These are phyloP conservation scores for Mesoligia furuncula DNA, from an alignment of 2,888 invertebrate genomes.

Conservation along the genomic window DNA sequence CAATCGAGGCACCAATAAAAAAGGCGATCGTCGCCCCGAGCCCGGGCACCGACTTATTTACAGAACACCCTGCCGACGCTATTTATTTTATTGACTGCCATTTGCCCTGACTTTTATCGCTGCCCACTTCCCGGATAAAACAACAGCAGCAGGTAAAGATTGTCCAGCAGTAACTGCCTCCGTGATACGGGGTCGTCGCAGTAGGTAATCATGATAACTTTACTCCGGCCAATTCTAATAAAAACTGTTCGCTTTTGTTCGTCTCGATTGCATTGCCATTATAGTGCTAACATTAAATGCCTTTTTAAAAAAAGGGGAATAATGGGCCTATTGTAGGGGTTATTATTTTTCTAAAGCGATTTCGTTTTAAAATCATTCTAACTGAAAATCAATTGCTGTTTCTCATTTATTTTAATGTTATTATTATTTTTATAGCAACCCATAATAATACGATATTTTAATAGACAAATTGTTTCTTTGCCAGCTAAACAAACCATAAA, in stretches of 20 bases:
- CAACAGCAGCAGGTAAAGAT: conserved; percentile 86
- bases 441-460: background rate
- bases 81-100: conserved; percentile 91
- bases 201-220: conserved; percentile 67
- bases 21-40: conserved; percentile 90
- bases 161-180: conserved; percentile 60
- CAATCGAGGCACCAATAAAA: conserved; percentile 91
- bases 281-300: conserved; percentile 24
- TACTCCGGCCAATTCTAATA: conserved; percentile 51
- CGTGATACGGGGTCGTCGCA: conserved; percentile 56
- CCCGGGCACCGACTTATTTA: conserved; percentile 88
- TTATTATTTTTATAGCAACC: background rate
- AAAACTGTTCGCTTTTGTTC: conserved; percentile 58
- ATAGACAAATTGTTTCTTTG: background rate
- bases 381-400: background rate
- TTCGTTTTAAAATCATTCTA: conserved; percentile 7
- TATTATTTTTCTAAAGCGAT: conserved; percentile 14
- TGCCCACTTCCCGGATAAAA: conserved; percentile 88
- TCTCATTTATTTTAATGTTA: conserved; percentile 4
- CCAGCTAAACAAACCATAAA: background rate
- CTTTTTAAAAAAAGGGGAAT: conserved; percentile 39
- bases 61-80: conserved; percentile 90
- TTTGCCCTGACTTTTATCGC: conserved; percentile 90
- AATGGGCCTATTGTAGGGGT: conserved; percentile 37
- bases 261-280: conserved; percentile 24